These are phyloP conservation scores for Ptychoptera contaminata DNA, from an alignment of 2,888 invertebrate species.

Conservation along the genomic window DNA sequence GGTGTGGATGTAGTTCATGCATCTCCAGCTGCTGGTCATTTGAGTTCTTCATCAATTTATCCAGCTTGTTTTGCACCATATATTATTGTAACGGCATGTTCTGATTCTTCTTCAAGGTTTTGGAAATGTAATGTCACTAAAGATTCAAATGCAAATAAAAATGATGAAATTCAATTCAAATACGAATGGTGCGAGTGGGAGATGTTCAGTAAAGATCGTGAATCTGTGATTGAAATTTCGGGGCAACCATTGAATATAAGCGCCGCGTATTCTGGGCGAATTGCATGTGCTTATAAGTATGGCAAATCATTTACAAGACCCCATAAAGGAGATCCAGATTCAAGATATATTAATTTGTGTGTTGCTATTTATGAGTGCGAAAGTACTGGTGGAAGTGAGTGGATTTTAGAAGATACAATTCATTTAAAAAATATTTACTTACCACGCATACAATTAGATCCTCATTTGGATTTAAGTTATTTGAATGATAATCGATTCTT, in stretches of 20 bases:
- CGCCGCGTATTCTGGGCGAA: constrained; percentile 93
- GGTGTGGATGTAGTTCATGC: constrained; percentile 89
- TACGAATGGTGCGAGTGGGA: constrained; percentile 82
- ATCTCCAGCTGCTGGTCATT: constrained; percentile 88
- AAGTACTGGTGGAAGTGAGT: constrained; percentile 88
- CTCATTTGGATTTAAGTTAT: constrained; percentile 69
- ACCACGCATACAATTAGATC: constrained; percentile 65
- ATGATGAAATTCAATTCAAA: constrained; percentile 21
- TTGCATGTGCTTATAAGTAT: constrained; percentile 94
- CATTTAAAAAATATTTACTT: constrained; percentile 83
- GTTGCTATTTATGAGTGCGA: constrained; percentile 99
- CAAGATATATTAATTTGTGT: constrained; percentile 74
- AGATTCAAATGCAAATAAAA: constrained; percentile 11
- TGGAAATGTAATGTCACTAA: constrained; percentile 64
- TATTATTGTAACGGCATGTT: constrained; percentile 87
- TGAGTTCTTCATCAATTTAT: constrained; percentile 94
- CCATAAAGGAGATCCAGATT: constrained; percentile 56
- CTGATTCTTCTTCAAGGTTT: constrained; percentile 75
- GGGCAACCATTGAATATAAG: constrained; percentile 84
- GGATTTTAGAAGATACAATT: constrained; percentile 91
- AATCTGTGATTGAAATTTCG: constrained; percentile 53
- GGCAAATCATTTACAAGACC: constrained; percentile 77
- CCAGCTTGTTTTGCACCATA: constrained; percentile 98
- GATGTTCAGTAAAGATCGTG: constrained; percentile 59
- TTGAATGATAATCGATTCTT: constrained; percentile 62